Conservation (phyloP, 2,797 vertebrate species). For the Chelonia mydas region DNA sequence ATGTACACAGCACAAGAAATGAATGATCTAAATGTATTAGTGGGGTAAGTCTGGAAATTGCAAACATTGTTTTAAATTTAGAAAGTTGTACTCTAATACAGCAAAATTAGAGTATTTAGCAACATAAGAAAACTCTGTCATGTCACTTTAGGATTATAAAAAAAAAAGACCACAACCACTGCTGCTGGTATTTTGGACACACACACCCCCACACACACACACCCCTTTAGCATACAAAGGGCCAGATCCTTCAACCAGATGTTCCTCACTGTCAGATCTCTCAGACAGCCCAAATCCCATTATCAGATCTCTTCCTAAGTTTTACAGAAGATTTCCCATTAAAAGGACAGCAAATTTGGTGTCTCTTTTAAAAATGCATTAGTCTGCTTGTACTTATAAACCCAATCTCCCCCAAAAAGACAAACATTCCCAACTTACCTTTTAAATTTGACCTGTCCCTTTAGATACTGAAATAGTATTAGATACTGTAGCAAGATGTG, state of each 20-base stretch:
- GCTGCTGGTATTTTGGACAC: not conserved
- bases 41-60: not conserved
- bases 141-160: not conserved
- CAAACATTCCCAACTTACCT: conserved; percentile 82
- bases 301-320: not conserved
- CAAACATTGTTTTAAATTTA: not conserved
- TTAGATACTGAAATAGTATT: conserved; percentile 98
- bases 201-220: not conserved
- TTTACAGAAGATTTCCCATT: not conserved
- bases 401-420: not conserved
- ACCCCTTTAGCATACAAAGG: not conserved
- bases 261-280: not conserved
- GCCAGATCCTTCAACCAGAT: not conserved
- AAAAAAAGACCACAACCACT: not conserved
- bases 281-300: not conserved
- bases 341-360: not conserved
- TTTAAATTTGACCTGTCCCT: conserved; percentile 99
- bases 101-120: not conserved
- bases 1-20: not conserved
- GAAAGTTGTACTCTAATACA: not conserved
- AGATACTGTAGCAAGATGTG: conserved; percentile 98
- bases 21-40: not conserved
- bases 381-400: not conserved
- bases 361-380: not conserved
- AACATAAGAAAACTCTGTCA: not conserved